These are phyloP conservation scores for Stomatorhinus walkeri DNA, from an alignment of 2,797 vertebrate genomes.

Conservation along the genomic window DNA sequence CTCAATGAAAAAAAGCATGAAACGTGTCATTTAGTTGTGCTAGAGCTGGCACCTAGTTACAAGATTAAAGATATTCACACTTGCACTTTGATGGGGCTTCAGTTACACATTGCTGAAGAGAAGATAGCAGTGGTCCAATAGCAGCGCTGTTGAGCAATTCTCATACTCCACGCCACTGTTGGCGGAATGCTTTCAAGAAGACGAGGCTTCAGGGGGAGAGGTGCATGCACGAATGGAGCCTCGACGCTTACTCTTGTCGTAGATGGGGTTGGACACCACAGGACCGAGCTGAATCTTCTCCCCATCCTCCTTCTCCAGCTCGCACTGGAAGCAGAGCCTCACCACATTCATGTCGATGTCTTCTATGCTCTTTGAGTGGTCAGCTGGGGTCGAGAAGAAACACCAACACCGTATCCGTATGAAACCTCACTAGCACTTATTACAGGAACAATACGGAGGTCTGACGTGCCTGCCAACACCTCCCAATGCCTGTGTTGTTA, in stretches of 20 bases:
- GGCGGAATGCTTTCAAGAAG: background rate
- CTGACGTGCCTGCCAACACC: too few species aligned
- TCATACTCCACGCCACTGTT: background rate
- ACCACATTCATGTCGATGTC: conserved; percentile 96
- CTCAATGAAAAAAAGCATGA: background rate
- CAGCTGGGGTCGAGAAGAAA: conserved; percentile 53
- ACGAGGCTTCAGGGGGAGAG: background rate
- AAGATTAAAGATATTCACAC: background rate
- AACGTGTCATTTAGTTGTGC: background rate
- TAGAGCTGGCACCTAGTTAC: background rate
- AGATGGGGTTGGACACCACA: conserved; percentile 80
- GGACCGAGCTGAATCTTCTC: conserved; percentile 63
- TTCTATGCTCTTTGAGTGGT: conserved; percentile 82
- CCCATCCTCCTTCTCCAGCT: conserved; percentile 64
- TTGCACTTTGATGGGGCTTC: background rate
- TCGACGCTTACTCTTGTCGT: conserved; percentile 78
- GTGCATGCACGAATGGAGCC: background rate
- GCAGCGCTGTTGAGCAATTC: background rate
- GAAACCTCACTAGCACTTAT: background rate
- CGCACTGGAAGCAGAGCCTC: conserved; percentile 85
- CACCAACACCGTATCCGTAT: background rate
- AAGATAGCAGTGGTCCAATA: background rate
- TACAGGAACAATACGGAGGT: background rate
- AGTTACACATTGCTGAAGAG: background rate
- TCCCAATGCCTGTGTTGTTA: background rate